These are phyloP conservation scores for Scaptomyza parva DNA, from an alignment of 2,888 invertebrate species.

Conservation along the genomic window DNA sequence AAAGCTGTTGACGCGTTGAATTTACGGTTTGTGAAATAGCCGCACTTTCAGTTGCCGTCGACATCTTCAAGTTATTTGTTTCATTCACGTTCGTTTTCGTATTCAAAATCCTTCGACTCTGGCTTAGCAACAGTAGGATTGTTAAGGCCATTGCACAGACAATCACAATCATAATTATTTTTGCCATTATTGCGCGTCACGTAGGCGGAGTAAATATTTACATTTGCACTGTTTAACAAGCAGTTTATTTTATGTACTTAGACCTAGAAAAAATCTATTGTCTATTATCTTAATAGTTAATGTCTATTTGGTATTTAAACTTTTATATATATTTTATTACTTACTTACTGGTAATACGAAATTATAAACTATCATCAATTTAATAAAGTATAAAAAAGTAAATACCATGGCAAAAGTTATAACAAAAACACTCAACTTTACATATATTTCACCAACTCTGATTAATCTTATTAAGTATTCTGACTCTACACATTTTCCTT, in stretches of 20 bases:
- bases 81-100: constrained; percentile 6
- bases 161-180: constrained; percentile 57
- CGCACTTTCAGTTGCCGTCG: constrained; percentile 6
- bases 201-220: constrained; percentile 14
- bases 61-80: constrained; percentile 14
- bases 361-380: too few relatives aligned
- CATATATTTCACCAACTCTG: too few relatives aligned
- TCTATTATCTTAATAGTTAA: too few relatives aligned
- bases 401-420: too few relatives aligned
- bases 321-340: too few relatives aligned
- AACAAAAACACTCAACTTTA: too few relatives aligned
- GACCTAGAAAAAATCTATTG: too few relatives aligned
- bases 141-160: constrained; percentile 41
- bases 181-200: constrained; percentile 50
- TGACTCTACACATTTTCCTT: too few relatives aligned
- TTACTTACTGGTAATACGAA: too few relatives aligned
- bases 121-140: constrained; percentile 33
- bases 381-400: too few relatives aligned
- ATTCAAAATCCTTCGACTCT: constrained; percentile 3
- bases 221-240: constrained; percentile 25
- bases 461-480: too few relatives aligned
- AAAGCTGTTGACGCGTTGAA: constrained; percentile 47
- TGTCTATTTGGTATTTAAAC: too few relatives aligned
- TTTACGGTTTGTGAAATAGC: not conserved
- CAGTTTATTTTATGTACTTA: not conserved